Evolutionary conservation across 1,140 invertebrate species (phyloP), one percentile per base, ranked within the genome.

Genomic region (Diachasma alloeum): DNA sequence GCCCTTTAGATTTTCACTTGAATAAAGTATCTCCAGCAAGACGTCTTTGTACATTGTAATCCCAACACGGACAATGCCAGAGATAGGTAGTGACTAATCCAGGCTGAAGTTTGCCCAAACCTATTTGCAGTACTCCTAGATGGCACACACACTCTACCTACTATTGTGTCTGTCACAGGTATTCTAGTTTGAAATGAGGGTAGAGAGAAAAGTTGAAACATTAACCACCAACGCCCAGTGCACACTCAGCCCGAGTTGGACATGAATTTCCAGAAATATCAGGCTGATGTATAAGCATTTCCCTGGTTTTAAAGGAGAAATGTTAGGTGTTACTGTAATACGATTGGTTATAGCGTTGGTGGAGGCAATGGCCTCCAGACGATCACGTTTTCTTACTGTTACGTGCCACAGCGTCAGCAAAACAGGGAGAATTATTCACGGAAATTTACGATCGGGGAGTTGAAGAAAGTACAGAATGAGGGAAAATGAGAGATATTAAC

Each of bases 121-220:
- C 59, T 63, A 63, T 63, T 63, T 63, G 59, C 26, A 63, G 22
- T 63, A 63, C 24, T 24, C 59, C 24, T 6, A 15, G 59, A 19
- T 63, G 59, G 59, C 59, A 19, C 13, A 63, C 9, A 63, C 59
- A 63, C 59, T 59, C 53, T 26, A 63, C 59, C 22, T 26, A 63
- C 59, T 63, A 26, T 24, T 26, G 59, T 63, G 59, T 63, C 59
- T 31, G 59, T 63, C 59, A 24, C 19, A 31, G 22, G 59, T 63
- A 63, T 26, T 63, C 59, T 19, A 6, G 15, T 11, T 63, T 63
- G 59, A 31, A 63, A 63, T 63, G 59, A 31, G 59, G 59, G 24
- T 31, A 63, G 22, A 26, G 59, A 63, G 59, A 63, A 63, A 63
- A 63, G 59, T 63, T 63, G 59, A 63, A 63, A 63, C 59, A 63